Conservation (phyloP, 2,113 vertebrate species). For the Orycteropus afer region DNA sequence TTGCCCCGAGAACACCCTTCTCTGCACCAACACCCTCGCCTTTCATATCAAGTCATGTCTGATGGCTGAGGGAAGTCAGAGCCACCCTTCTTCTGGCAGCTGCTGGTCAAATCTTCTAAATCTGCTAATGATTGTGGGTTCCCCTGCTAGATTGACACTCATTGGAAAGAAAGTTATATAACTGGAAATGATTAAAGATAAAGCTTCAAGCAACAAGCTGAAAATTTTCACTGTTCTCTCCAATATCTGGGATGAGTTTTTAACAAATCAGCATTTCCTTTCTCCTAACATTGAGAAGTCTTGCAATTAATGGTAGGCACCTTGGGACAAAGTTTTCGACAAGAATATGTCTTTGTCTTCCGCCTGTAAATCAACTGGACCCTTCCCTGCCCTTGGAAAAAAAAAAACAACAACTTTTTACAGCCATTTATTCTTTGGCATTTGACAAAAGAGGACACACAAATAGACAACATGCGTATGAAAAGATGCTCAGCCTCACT, state of each 20-base stretch:
- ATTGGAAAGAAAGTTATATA: background rate
- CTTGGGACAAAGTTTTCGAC: background rate
- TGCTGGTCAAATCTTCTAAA: background rate
- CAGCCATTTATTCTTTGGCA: too few species aligned
- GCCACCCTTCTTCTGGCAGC: conserved; percentile 25
- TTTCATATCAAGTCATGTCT: background rate
- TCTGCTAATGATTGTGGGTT: conserved; percentile 38
- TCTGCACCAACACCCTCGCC: background rate
- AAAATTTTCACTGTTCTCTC: background rate
- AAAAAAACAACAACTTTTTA: background rate
- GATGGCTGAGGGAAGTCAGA: background rate
- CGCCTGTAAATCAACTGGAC: background rate
- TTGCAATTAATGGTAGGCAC: background rate
- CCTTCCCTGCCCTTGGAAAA: background rate
- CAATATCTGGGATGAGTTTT: conserved; percentile 3
- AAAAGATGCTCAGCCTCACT: too few species aligned
- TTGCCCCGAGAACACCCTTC: background rate
- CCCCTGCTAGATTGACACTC: background rate
- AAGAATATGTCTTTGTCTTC: background rate
- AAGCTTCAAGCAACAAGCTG: background rate
- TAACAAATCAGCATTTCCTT: conserved; percentile 33
- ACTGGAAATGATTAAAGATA: conserved; percentile 60
- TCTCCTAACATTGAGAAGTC: background rate
- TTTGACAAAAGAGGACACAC: background rate
- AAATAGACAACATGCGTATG: too few species aligned